phyloP scores from a whole-genome alignment of 2,113 vertebrate species.

The Clupea harengus region DNA sequence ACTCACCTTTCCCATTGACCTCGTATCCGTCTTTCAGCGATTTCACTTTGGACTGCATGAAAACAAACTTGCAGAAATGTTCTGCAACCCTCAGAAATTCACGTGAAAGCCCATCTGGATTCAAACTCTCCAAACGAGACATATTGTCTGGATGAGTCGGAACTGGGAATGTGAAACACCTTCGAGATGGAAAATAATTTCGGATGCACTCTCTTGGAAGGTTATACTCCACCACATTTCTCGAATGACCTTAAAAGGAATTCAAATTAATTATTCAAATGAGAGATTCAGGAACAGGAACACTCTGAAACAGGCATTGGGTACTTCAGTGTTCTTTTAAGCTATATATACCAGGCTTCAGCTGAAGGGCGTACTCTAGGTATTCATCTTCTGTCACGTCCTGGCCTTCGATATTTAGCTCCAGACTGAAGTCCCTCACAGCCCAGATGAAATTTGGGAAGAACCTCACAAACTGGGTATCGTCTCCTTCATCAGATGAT shows the following conservation, averaged over 20 bases:
- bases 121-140: conserved; percentile 48
- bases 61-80: conserved; percentile 56
- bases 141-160: conserved; percentile 52
- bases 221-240: conserved; percentile 42
- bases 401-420: conserved; percentile 36
- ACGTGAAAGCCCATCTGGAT: conserved; percentile 37
- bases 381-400: conserved; percentile 47
- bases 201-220: conserved; percentile 56
- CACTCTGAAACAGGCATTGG: background rate
- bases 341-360: conserved; percentile 39
- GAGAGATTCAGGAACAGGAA: background rate
- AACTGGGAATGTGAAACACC: conserved; percentile 54
- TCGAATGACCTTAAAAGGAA: conserved; percentile 14
- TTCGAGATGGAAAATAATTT: conserved; percentile 57
- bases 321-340: background rate
- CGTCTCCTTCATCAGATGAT: conserved; percentile 37
- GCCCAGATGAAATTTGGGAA: conserved; percentile 72
- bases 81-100: conserved; percentile 42
- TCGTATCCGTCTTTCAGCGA: conserved; percentile 51
- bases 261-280: background rate
- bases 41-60: conserved; percentile 45
- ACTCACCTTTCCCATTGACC: conserved; percentile 58
- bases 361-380: conserved; percentile 51
- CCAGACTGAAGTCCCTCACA: conserved; percentile 67
- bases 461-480: conserved; percentile 57